A percentile compares a stretch with the other conserved stretches of the same genome.
Evolutionary conservation across 2,113 vertebrate genomes (phyloP).

Genomic region (Ciconia boyciana): DNA sequence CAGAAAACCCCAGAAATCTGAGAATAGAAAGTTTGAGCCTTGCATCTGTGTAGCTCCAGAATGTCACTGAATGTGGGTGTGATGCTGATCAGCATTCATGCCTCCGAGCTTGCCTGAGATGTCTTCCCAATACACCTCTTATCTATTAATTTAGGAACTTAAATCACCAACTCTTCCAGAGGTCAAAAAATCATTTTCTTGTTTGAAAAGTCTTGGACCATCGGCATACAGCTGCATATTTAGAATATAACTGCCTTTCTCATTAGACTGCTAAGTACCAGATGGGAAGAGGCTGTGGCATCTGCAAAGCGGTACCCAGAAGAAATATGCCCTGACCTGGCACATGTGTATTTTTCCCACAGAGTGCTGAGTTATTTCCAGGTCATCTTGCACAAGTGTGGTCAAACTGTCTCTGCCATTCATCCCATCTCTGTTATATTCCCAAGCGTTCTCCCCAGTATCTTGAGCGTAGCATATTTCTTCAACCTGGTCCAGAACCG

Average conservation of each 20-base stretch:
- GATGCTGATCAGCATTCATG: background rate
- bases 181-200: background rate
- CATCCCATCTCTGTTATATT: background rate
- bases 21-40: background rate
- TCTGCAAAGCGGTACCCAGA: background rate
- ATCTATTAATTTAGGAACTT: background rate
- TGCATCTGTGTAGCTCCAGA: background rate
- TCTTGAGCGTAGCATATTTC: background rate
- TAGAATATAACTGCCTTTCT: background rate
- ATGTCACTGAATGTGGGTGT: accelerated
- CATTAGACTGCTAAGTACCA: background rate
- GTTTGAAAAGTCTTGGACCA: background rate
- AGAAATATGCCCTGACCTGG: background rate
- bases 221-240: accelerated
- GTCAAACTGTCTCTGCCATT: background rate
- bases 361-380: background rate
- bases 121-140: background rate
- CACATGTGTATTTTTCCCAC: background rate
- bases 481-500: background rate
- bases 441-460: background rate
- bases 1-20: background rate
- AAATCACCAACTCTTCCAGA: background rate
- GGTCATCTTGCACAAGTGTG: background rate
- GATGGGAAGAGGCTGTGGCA: background rate
- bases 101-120: background rate